Evolutionary conservation across 2,113 vertebrate genomes (phyloP), one percentile per base, ranked within the genome.

Genomic region (Bubo bubo): DNA sequence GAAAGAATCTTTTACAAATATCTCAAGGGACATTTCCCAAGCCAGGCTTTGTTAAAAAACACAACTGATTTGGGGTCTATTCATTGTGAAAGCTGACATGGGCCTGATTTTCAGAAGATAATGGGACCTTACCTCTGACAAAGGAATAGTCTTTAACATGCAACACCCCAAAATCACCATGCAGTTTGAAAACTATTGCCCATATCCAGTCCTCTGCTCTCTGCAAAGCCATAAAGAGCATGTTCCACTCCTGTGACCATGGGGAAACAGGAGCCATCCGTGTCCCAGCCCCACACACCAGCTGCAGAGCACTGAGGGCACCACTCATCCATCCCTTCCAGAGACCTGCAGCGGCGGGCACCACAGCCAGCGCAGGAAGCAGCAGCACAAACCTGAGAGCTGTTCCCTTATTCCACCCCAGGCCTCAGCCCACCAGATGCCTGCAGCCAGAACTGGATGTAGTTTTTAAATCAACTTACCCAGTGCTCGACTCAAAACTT

Each of bases 231-330:
- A 8, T 12, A 18, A 62, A 1, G 8, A 84, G 43, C 6, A n/a
- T 1, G 24, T 50, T 66, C 37, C 21, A 26, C 14, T 24, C 23
- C 35, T 0, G 0, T 35, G 41, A 77, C n/a, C 32, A 4, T 3
- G 8, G 49, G 14, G 13, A 76, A 74, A 77, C 0, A 20, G 39
- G 15, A 37, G 12, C 35, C 35, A 19, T 1, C 8, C 28, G 62
- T 80, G 49, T 12, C 47, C 55, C 56, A 70, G 64, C 14, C 56
- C 18, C 60, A 93, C 13, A 21, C 2, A n/a, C 67, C 80, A 35
- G 8, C 10, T 8, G 28, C 60, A 74, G 47, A 32, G 47, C 26
- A 9, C 68, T 47, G 58, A 75, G 66, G 19, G 24, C 4, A 9
- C 4, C 47, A 14, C 28, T 30, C 56, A n/a, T 2, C 70, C 70